Base-by-base conservation (phyloP, 2,113 vertebrate genomes). In the Otolemur garnettii region DNA sequence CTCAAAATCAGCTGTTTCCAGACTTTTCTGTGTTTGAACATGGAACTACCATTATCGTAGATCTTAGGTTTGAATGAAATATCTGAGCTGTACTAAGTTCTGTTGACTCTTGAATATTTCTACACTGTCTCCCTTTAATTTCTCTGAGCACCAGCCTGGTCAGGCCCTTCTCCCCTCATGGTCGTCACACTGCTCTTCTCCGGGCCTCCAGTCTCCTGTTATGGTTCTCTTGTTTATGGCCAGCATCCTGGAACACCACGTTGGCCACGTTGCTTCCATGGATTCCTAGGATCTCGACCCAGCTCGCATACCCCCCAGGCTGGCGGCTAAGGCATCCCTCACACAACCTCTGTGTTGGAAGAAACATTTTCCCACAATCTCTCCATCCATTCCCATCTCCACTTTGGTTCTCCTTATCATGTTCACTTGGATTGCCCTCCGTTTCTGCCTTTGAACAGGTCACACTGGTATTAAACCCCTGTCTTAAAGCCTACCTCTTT, bases 41-140 rank as follows among this genome's bases (percentile, higher is more conserved):
- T 80, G 22, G 28, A 87, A 22, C 42, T 42, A 66, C 45, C 22
- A 19, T 87, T 83, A 12, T 71, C 71, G 72, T 78, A 59, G 64
- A 59, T 92, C 8, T 42, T 7, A 53, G 15, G 24, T 88, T 95
- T 72, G 66, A 91, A 81, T 71, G 66, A 87, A 93, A 72, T 78
- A 66, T 42, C 38, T 91, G 82, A 84, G 42, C 71, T 93, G 33
- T 78, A 35, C n/a, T 87, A 87, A 91, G 7, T 71, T 91, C 42
- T 92, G 19, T 72, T 83, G 30, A 79, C 83, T 78, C 22, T 79
- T 75, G 21, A 50, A n/a, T 86, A 69, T 64, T 91, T 91, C 45
- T 78, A 42, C 64, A 19, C 26, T 88, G 13, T 33, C 22, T 93
- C 45, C 26, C 59, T 93, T 87, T 33, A 7, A n/a, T 74, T 85